These are phyloP conservation scores for Datnioides undecimradiatus DNA, from an alignment of 2,113 vertebrate genomes.

Conservation along the genomic window DNA sequence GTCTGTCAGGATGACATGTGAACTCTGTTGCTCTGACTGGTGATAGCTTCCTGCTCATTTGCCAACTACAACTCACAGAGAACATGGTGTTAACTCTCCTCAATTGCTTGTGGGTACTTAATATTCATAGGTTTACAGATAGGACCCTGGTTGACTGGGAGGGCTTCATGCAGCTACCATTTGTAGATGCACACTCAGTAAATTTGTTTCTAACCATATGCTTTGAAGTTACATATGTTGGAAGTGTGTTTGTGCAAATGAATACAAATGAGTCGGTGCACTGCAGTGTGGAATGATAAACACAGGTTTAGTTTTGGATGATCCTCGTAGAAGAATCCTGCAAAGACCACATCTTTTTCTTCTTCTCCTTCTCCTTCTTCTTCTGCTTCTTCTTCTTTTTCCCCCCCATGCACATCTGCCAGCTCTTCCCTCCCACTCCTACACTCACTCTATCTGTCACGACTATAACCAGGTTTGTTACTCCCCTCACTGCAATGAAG, in stretches of 20 bases:
- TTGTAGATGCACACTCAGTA: conserved; percentile 36
- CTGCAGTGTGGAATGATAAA: background rate
- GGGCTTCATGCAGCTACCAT: conserved; percentile 45
- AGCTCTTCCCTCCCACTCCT: background rate
- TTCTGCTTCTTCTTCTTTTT: background rate
- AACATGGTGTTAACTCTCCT: conserved; percentile 5
- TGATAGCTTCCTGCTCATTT: conserved; percentile 31
- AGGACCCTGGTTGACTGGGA: conserved; percentile 38
- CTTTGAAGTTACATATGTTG: conserved; percentile 30
- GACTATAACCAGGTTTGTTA: background rate
- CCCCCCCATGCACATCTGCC: background rate
- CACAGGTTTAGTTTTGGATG: background rate
- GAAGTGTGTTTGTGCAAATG: conserved; percentile 8
- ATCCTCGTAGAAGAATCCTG: background rate
- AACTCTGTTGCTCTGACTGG: conserved; percentile 4
- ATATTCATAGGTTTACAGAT: conserved; percentile 61
- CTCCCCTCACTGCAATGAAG: conserved; percentile 1
- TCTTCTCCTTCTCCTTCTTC: background rate
- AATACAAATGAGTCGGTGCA: conserved; percentile 29
- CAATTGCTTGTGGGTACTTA: conserved; percentile 40
- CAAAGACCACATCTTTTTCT: background rate
- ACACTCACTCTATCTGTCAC: background rate
- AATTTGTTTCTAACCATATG: conserved; percentile 23
- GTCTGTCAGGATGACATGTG: conserved; percentile 45
- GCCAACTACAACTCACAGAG: background rate